Base-by-base conservation (phyloP, 2,797 vertebrate genomes). In the Chelidonichthys spinosus region DNA sequence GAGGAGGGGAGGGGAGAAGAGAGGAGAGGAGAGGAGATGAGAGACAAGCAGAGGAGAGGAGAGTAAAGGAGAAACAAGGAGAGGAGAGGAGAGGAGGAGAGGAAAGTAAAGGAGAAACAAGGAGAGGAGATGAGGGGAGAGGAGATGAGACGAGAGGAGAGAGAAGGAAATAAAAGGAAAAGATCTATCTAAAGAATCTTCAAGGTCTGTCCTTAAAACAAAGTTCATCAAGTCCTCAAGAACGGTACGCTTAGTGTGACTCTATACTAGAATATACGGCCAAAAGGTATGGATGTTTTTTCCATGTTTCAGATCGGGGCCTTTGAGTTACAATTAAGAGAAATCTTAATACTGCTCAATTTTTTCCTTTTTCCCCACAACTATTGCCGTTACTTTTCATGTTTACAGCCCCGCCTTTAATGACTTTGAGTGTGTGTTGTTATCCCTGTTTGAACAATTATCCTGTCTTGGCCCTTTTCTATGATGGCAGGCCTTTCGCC, bases 201-300 rank as follows among this genome's bases (percentile, higher is more conserved):
- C 14, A 53, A 35, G 25, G 7, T 53, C 25, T 33, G 4, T 42
- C 40, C 11, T 1, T 72, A 2, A 5, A 44, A 11, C 25, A 40
- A 32, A 32, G 33, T 73, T 75, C 32, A 40, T 69, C 73, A 79
- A 11, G 2, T 68, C 59, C 33, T 69, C 37, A 50, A 15, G 25
- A 4, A 46, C 5, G 18, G 7, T 35, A 42, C 5, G 1, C 46
- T 58, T 14, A 56, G 39, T 32, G 60, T 7, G 6, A 33, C 36
- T 53, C 25, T 33, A 50, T 10, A 50, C 25, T 10, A n/a, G 17
- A 39, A 3, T 9, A 18, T 47, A 43, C 5, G 17, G 2, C 50
- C 37, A 15, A 32, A 44, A 68, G 17, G 2, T 56, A 11, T 13
- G 50, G 2, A 7, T 11, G 10, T 11, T 4, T 3, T 11, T 43